Conservation (phyloP, 2,797 vertebrate species). For the Pristis pectinata region DNA sequence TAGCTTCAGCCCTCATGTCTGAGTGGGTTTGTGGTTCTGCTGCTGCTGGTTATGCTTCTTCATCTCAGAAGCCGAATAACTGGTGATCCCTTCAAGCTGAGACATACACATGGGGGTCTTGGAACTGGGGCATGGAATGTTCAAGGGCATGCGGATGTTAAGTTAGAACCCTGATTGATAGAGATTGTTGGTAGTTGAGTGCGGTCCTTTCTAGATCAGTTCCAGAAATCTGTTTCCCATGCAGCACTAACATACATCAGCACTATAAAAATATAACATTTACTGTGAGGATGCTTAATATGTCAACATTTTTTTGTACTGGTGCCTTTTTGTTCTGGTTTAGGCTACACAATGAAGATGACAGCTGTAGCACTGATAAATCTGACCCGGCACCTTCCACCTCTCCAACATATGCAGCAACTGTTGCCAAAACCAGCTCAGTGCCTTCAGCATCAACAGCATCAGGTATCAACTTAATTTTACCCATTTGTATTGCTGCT, state of each 20-base stretch:
- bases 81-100: too few species aligned
- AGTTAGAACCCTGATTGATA: too few species aligned
- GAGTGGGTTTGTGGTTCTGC: too few species aligned
- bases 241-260: background rate
- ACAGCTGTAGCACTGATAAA: slow-evolving; percentile 63
- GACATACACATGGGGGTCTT: too few species aligned
- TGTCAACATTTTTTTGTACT: background rate
- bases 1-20: too few species aligned
- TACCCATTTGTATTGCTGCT: background rate
- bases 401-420: slow-evolving; percentile 80
- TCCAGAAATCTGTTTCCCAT: background rate
- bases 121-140: too few species aligned
- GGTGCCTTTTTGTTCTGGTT: background rate
- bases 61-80: too few species aligned
- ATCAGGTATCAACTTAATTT: slow-evolving; percentile 60
- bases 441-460: slow-evolving; percentile 66
- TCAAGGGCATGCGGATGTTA: too few species aligned
- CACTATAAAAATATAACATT: background rate
- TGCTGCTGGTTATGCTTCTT: too few species aligned
- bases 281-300: background rate
- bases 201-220: too few species aligned
- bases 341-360: slow-evolving; percentile 47
- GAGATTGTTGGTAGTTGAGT: too few species aligned
- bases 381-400: slow-evolving; percentile 57
- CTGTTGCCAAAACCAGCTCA: slow-evolving; percentile 72